Base-by-base conservation (phyloP, 2,113 vertebrate species). In the Synodontis membranacea region DNA sequence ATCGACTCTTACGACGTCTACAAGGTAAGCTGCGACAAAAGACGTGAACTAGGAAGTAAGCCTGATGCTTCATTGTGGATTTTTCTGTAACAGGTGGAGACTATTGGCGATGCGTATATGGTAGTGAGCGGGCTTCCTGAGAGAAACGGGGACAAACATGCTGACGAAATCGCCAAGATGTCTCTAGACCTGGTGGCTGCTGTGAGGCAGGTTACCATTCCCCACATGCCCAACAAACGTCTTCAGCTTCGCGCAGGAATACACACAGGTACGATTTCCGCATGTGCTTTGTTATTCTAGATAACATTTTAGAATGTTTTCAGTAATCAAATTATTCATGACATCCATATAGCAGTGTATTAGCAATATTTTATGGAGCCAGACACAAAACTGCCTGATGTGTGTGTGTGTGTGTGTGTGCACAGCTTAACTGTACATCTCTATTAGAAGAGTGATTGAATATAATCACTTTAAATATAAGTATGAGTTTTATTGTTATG, bases 31-130 rank as follows among this genome's bases (percentile, higher is more conserved):
- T 14, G 42, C 82, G 56, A 37, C 11, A 58, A 19, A 37, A 39
- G 23, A 9, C 37, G 3, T 74, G 50, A 31, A 50, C 46, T 19
- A 12, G 25, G 21, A 68, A 46, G n/a, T 4, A n/a, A 7, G 21
- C 12, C 52, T 28, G 6, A 58, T 14, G 5, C 15, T 42, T 14
- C 21, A 31, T 8, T 84, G 9, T 52, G 50, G 12, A 48, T 50
- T 25, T 84, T 46, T 39, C 31, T 50, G 34, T 28, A 28, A 62
- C 80, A 96, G 96, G 96, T 97, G 88, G 97, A 97, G 91, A 97
- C 96, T 4, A 97, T 97, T 0, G 96, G 97, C 0, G 96, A 97
- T 1, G 96, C 97, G 0, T 97, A 97, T 93, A 98, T 98, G 97
- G 97, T 97, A 9, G 97, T 93, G 83, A 97, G 97, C 0, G 96